Conservation (phyloP, 2,888 invertebrate genomes). For the Lumbricus terrestris region DNA sequence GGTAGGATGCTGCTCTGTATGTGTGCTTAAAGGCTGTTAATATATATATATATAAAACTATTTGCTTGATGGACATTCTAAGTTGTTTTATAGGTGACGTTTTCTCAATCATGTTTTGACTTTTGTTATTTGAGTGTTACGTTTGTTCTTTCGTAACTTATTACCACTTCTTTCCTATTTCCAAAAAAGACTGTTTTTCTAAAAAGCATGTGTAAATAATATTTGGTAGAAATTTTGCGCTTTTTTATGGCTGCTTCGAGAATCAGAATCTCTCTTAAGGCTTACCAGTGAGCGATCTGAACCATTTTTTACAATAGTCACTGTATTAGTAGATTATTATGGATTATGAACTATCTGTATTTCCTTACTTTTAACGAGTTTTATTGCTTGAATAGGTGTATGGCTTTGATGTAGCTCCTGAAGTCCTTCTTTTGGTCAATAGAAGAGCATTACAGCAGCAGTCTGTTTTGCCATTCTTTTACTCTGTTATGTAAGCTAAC, state of each 20-base stretch:
- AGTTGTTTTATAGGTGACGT: background rate
- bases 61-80: background rate
- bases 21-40: too few relatives aligned
- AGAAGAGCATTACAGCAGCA: too few relatives aligned
- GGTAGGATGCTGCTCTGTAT: too few relatives aligned
- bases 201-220: background rate
- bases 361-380: background rate
- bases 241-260: background rate
- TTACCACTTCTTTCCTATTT: background rate
- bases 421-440: too few relatives aligned
- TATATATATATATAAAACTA: too few relatives aligned
- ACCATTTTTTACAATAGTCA: background rate
- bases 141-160: background rate
- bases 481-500: background rate
- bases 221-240: background rate
- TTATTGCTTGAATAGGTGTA: background rate
- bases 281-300: background rate
- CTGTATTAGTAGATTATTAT: background rate
- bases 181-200: background rate
- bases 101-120: background rate
- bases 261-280: background rate
- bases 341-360: background rate
- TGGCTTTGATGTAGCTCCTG: background rate
- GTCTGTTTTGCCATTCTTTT: too few relatives aligned
- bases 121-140: background rate